A percentile compares a stretch with the other conserved stretches of the same genome.
These are phyloP conservation scores for Theocolax elegans DNA, from an alignment of 1,140 invertebrate species.

Conservation along the genomic window DNA sequence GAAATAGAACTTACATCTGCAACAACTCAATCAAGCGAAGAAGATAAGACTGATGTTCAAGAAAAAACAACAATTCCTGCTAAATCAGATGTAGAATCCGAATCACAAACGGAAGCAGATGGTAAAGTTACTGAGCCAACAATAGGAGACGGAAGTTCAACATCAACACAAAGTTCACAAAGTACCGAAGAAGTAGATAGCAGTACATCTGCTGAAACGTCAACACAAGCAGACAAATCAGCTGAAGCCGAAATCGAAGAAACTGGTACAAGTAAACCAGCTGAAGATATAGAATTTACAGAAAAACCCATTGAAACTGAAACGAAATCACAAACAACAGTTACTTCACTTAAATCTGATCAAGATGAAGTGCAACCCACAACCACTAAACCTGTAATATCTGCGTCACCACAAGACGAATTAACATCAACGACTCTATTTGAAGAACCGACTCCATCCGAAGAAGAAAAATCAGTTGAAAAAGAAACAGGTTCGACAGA, in stretches of 20 bases:
- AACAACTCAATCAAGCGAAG: constrained; percentile 32
- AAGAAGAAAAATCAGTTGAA: not conserved
- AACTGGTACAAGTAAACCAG: not conserved
- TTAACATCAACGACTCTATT: not conserved
- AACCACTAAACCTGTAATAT: not conserved
- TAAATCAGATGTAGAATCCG: not conserved
- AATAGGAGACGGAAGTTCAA: constrained; percentile 29
- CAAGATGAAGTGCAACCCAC: constrained; percentile 30
- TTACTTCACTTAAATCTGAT: constrained; percentile 30
- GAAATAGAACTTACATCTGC: not conserved
- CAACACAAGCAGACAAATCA: not conserved
- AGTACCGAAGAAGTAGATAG: too few species aligned
- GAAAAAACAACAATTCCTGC: too few species aligned
- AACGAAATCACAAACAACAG: constrained; percentile 24
- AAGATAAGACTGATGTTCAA: constrained; percentile 4
- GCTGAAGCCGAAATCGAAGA: constrained; percentile 12
- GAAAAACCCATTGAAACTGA: not conserved
- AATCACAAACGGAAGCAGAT: not conserved
- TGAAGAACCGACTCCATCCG: not conserved
- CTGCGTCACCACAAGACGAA: constrained; percentile 16
- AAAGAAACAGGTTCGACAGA: constrained; percentile 38
- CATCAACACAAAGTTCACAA: constrained; percentile 27
- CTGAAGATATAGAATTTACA: constrained; percentile 9
- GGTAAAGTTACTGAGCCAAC: constrained; percentile 10
- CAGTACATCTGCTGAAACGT: constrained; percentile 28